phyloP scores from a whole-genome alignment of 2,797 vertebrate species.

The Xenopus petersii region DNA sequence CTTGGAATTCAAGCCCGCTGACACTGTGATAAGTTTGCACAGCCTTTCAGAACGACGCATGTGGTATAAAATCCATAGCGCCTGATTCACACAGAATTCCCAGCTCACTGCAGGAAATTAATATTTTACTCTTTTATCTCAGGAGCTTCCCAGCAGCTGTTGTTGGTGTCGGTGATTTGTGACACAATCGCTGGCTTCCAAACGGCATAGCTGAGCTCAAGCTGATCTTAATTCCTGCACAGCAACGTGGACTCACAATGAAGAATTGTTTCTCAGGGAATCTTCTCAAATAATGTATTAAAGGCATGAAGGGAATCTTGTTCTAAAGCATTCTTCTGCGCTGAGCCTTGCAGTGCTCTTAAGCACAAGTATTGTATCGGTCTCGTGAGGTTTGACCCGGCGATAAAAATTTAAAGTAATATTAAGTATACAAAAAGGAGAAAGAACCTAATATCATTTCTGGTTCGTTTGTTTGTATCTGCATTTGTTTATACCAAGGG shows the following conservation, averaged over 20 bases:
- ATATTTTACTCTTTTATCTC: constrained; percentile 33
- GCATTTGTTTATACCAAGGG: no score
- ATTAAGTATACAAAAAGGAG: no score
- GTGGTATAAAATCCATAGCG: constrained; percentile 37
- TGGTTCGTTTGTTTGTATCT: no score
- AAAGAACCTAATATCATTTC: no score
- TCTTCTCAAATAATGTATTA: constrained; percentile 18
- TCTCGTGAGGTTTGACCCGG: no score
- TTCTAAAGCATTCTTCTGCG: background rate
- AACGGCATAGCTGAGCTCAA: background rate
- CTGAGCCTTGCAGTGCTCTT: background rate
- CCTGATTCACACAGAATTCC: constrained; percentile 32
- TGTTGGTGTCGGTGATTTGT: constrained; percentile 9
- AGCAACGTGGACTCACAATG: background rate
- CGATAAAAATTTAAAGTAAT: no score
- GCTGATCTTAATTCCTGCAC: constrained; percentile 38
- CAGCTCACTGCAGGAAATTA: constrained; percentile 46
- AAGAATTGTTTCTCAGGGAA: constrained; percentile 10
- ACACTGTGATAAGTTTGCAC: constrained; percentile 38
- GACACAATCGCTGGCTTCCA: constrained; percentile 19
- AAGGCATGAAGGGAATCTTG: constrained; percentile 1
- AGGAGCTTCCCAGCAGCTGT: constrained; percentile 36
- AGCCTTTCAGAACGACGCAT: constrained; percentile 45
- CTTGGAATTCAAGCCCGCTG: constrained; percentile 39
- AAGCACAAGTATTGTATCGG: background rate